Evolutionary conservation across 1,140 invertebrate genomes (phyloP).

Genomic region (Phortica variegata): DNA sequence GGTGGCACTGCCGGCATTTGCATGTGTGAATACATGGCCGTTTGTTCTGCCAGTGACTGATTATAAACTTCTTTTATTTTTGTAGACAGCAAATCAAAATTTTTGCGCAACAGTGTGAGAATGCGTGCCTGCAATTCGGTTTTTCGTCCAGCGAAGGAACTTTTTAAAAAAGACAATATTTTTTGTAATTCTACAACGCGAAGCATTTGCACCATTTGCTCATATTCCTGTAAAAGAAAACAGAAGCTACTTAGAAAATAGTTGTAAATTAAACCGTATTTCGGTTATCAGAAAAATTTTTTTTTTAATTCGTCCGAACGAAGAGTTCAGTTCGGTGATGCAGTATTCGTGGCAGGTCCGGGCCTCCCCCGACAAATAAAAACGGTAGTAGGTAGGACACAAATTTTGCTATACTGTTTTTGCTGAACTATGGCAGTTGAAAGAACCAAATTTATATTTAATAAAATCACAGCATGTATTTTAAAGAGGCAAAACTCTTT

Average conservation of each 20-base stretch:
- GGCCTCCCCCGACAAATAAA: background rate
- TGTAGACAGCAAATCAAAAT: slow-evolving; percentile 70
- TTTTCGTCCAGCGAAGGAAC: slow-evolving; percentile 85
- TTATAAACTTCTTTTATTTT: slow-evolving; percentile 83
- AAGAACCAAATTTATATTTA: too few relatives aligned
- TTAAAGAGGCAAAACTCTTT: too few relatives aligned
- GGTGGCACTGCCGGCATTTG: slow-evolving; percentile 44
- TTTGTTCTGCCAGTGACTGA: slow-evolving; percentile 55
- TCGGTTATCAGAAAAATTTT: too few relatives aligned
- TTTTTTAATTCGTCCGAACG: background rate
- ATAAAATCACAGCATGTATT: too few relatives aligned
- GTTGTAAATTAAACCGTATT: too few relatives aligned
- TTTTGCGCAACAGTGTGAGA: slow-evolving; percentile 72
- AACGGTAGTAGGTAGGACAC: too few relatives aligned
- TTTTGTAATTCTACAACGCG: slow-evolving; percentile 80
- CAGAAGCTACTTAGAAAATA: too few relatives aligned
- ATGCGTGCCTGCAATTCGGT: slow-evolving; percentile 80
- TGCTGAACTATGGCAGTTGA: too few relatives aligned
- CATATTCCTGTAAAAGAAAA: slow-evolving; percentile 56
- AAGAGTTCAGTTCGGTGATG: background rate
- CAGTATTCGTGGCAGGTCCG: background rate
- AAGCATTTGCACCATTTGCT: slow-evolving; percentile 82
- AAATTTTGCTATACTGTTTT: too few relatives aligned
- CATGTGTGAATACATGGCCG: slow-evolving; percentile 55
- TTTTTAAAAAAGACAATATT: slow-evolving; percentile 78